phyloP scores from a whole-genome alignment of 2,113 vertebrate species.

The Esox niger region DNA sequence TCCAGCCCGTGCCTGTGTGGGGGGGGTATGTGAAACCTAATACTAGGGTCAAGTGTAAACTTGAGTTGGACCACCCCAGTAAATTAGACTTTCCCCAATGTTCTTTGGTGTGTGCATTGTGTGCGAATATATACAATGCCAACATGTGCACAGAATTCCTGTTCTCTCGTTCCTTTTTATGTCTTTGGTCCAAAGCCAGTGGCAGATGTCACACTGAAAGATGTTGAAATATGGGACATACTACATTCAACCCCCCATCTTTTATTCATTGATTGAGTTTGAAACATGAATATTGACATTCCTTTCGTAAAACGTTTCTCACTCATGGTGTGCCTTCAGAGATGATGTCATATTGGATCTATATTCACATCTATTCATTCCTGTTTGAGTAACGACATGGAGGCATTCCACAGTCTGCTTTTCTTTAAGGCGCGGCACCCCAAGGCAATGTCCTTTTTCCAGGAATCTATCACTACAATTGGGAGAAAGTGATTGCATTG shows the following conservation, averaged over 20 bases:
- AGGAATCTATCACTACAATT: neutral
- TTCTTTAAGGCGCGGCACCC: neutral
- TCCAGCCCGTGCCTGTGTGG: too few species aligned
- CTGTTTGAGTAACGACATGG: neutral
- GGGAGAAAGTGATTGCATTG: neutral
- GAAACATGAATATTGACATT: neutral
- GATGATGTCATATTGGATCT: neutral
- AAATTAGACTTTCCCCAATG: too few species aligned
- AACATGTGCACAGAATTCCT: neutral
- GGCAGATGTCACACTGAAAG: too few species aligned
- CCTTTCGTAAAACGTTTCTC: neutral
- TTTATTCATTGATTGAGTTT: neutral
- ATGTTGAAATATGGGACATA: neutral
- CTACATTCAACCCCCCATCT: neutral
- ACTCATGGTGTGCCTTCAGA: neutral
- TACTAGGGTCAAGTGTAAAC: too few species aligned
- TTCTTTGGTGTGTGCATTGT: neutral
- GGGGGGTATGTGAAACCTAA: too few species aligned
- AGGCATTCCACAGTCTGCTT: neutral
- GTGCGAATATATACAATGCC: neutral
- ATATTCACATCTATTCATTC: neutral
- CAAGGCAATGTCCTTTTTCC: neutral
- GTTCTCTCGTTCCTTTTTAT: neutral
- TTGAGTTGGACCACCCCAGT: too few species aligned
- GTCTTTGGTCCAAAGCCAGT: neutral